Base-by-base conservation (phyloP, 2,888 invertebrate genomes). In the Drosophila eohydei region DNA sequence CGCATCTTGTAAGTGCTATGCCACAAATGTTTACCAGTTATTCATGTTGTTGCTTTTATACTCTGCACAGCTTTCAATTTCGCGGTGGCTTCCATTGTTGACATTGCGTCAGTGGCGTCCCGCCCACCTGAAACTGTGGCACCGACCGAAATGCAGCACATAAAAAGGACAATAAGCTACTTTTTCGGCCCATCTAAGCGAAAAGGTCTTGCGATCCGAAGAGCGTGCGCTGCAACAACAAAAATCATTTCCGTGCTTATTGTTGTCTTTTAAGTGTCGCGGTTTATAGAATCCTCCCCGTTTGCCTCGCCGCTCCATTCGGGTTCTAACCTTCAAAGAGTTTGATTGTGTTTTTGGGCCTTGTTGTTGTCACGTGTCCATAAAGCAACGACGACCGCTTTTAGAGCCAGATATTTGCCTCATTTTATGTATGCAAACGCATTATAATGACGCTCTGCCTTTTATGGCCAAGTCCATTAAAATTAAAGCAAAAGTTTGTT, bases 161-260 rank as follows among this genome's bases (percentile, higher is more conserved):
- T 84, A 88, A 86, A 85, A 86, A 83, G 83, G 86, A 85, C 88
- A 89, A 83, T 86, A 88, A 88, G 90, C 90, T 74, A 83, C 83
- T 85, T 87, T 82, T 73, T 72, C 64, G 62, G 52, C 67, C 65
- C 59, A 74, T 74, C 73, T 79, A 75, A 80, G 63, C 71, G 75
- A 75, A 88, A 86, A 89, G 77, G 86, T 83, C 76, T 57, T 62
- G 51, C 51, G 62, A 43, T 69, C 48, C 70, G 26, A 44, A 46
- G 38, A 26, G 50, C 60, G 43, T 59, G 51, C 50, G 11, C 52
- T 44, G 51, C 62, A 59, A 21, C 59, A 59, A 7, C 43, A 43
- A 60, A 75, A 83, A 85, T 74, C 65, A 77, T 82, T 86, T 77
- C 30, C 48, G 67, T 78, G 80, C 78, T 85, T 88, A 85, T 78